Base-by-base conservation (phyloP, 2,888 invertebrate genomes). In the Heterodera filipjevi region DNA sequence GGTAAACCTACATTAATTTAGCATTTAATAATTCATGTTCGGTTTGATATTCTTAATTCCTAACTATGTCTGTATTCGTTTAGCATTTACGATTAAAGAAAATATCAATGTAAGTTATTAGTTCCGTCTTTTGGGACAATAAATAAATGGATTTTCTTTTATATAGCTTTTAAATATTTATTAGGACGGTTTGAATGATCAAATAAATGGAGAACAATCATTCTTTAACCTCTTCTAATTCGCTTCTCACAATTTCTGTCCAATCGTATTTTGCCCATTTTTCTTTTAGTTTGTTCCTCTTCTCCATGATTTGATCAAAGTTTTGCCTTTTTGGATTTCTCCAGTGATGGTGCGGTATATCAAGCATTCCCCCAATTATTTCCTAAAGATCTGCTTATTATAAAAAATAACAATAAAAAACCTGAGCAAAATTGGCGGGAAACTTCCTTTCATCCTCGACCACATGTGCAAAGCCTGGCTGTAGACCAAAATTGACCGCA, bases 341-440 rank as follows among this genome's bases (percentile, higher is more conserved):
- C 96, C 96, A 98, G 80, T 93, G 90, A 77, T 92, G 92, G 80
- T 87, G 86, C 88, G 95, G 94, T 80, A 96, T 91, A 89, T 97
- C 95, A 84, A 98, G 90, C 92, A 99, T 95, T 1, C 97, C 97
- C 32, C 95, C 96, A 88, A 99, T 93, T 27, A 97, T 93, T 93
- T 97, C 96, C 91, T 91, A 83, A 14, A 82, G 27, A 70, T 39
- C 8, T 32, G 83, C 66, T 66, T n/a, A n/a, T 35, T 22, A 70
- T 44, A 71, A 30, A 32, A 30, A n/a, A 22, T 19, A 19, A 32
- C 27, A 5, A 49, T 19, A 19, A 71, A 68, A 72, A 35, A 94
- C 94, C 92, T 94, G 94, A 8, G 95, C 98, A 92, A 97, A 99
- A 90, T 94, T 94, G 76, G 90, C 90, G 0, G 96, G 95, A 90